Percentiles rank a stretch among this genome's conserved stretches.
These are phyloP conservation scores for Trichogramma evanescens DNA, from an alignment of 2,888 invertebrate genomes.

Conservation along the genomic window DNA sequence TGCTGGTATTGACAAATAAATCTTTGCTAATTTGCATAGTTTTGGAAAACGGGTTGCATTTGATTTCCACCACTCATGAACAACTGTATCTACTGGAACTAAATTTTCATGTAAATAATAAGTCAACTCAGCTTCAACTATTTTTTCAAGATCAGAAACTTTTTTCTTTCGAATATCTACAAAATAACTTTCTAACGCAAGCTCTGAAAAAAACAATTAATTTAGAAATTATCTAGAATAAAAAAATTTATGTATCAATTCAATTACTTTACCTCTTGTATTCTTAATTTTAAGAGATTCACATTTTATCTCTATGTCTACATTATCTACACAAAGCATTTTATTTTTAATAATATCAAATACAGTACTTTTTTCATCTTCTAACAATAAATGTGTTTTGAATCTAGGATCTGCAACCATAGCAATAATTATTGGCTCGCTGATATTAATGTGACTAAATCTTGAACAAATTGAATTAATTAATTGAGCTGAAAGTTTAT, in stretches of 20 bases:
- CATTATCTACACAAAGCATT: conserved; percentile 4
- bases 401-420: conserved; percentile 24
- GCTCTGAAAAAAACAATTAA: conserved; percentile 1
- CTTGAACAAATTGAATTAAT: conserved; percentile 17
- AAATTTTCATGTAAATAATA: conserved; percentile 18
- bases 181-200: conserved; percentile 15
- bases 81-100: conserved; percentile 12
- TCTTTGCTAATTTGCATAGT: conserved; percentile 17
- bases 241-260: not conserved
- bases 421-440: conserved; percentile 20
- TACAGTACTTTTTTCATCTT: conserved; percentile 19
- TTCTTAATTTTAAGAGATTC: conserved; percentile 9
- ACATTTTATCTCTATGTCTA: not conserved
- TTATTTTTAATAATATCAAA: conserved; percentile 19
- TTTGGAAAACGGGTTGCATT: conserved; percentile 17
- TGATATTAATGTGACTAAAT: conserved; percentile 18
- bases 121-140: conserved; percentile 18
- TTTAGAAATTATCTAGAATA: not conserved
- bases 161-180: conserved; percentile 15
- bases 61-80: conserved; percentile 17
- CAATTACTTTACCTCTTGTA: conserved; percentile 7
- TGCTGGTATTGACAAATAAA: conserved; percentile 20
- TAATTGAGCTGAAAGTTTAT: conserved; percentile 12
- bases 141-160: conserved; percentile 5
- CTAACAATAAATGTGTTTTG: conserved; percentile 19